Evolutionary conservation across 37 sponge, comb jelly and placozoan species (phyloP).

Genomic region (Theonella swinhoei): DNA sequence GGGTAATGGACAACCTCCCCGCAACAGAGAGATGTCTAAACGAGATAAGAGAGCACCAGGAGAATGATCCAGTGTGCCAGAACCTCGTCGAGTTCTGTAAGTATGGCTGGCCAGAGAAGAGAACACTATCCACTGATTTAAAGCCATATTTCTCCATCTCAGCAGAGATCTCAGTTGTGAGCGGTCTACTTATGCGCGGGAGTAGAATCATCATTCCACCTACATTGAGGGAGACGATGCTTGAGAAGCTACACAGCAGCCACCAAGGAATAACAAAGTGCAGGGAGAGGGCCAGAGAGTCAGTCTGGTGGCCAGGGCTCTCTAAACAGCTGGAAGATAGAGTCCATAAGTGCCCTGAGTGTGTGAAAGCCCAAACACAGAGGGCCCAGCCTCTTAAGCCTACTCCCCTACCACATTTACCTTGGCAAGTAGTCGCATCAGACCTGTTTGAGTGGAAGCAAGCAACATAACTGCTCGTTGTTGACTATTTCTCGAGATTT

Average conservation of each 20-base stretch:
- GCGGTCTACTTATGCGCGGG: constrained; percentile 23
- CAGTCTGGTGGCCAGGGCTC: constrained; percentile 38
- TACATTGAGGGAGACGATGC: neutral
- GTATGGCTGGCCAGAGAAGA: constrained; percentile 36
- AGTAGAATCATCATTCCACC: constrained; percentile 26
- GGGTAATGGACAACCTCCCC: constrained; percentile 13
- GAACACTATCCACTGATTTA: neutral
- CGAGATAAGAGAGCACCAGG: constrained; percentile 21
- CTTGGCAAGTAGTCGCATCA: constrained; percentile 25
- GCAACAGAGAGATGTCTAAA: constrained; percentile 29
- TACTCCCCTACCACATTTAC: constrained; percentile 8
- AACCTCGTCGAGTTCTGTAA: constrained; percentile 16
- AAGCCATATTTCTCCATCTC: constrained; percentile 10
- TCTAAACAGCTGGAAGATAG: constrained; percentile 11
- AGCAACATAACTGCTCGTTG: constrained; percentile 1
- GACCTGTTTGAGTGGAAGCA: constrained; percentile 39
- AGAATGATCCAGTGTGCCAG: constrained; percentile 33
- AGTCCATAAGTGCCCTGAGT: constrained; percentile 13
- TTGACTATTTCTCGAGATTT: constrained; percentile 55
- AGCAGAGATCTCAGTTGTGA: constrained; percentile 14
- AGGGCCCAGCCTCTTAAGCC: constrained; percentile 20
- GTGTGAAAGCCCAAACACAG: constrained; percentile 3
- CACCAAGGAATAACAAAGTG: constrained; percentile 49
- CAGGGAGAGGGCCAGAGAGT: constrained; percentile 33
- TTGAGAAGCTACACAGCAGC: constrained; percentile 23